phyloP scores from a whole-genome alignment of 2,888 invertebrate genomes.

The Caradrina clavipalpis region DNA sequence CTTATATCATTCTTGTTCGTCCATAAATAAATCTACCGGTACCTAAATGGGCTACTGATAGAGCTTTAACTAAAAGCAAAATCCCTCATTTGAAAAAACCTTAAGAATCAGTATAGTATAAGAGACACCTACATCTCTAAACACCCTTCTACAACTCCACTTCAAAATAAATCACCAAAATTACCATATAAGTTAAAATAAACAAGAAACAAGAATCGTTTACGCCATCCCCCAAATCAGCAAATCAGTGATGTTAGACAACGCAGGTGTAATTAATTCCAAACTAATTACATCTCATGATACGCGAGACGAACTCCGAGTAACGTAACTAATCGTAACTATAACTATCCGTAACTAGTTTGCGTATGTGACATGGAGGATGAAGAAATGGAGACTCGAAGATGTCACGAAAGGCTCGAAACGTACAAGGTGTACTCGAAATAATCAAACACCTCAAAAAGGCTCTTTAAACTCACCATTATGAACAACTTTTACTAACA shows the following conservation, averaged over 20 bases:
- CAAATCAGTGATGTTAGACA: conserved; percentile 70
- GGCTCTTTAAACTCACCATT: no score
- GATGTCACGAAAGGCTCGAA: no score
- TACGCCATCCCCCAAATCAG: conserved; percentile 48
- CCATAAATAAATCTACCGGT: no score
- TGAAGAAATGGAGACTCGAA: conserved; percentile 9
- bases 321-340: conserved; percentile 60
- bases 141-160: not conserved
- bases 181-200: conserved; percentile 37
- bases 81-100: not conserved
- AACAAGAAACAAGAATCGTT: conserved; percentile 46
- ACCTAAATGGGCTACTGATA: no score
- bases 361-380: conserved; percentile 18
- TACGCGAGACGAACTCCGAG: conserved; percentile 72
- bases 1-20: no score
- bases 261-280: conserved; percentile 84
- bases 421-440: no score
- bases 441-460: no score
- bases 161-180: conserved; percentile 20
- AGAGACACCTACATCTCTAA: not conserved
- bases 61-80: no score
- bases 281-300: conserved; percentile 82
- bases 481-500: no score
- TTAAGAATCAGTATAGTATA: not conserved
- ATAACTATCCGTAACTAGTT: conserved; percentile 65